phyloP scores from a whole-genome alignment of 2,888 invertebrate species.

The Stegana nigrithorax region DNA sequence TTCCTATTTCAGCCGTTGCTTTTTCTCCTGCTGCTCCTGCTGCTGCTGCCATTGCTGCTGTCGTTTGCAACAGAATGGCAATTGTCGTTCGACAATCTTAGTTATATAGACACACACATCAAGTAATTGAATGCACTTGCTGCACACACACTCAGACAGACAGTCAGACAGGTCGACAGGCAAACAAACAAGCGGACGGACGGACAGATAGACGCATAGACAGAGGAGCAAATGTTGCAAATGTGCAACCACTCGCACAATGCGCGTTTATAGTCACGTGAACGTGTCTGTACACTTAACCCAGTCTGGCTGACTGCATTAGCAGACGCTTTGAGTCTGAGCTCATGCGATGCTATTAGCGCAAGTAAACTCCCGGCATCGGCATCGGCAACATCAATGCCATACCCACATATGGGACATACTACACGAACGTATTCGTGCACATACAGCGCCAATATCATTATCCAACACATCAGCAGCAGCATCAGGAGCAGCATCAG shows the following conservation, averaged over 20 bases:
- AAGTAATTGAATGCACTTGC: slow-evolving; percentile 55
- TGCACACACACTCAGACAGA: slow-evolving; percentile 26
- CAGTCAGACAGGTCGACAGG: slow-evolving; percentile 5
- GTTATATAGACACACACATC: slow-evolving; percentile 46
- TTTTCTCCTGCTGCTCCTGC: background rate
- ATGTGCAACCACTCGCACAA: no score
- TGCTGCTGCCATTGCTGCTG: background rate
- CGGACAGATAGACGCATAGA: no score
- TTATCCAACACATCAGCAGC: slow-evolving; percentile 19
- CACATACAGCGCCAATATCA: slow-evolving; percentile 4
- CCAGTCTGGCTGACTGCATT: slow-evolving; percentile 32
- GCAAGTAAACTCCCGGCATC: slow-evolving; percentile 42
- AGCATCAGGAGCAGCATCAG: no score
- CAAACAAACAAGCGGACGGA: no score
- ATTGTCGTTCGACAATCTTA: slow-evolving; percentile 37
- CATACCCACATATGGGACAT: background rate
- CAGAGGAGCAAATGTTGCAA: no score
- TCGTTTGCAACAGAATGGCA: slow-evolving; percentile 42
- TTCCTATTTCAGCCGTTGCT: background rate
- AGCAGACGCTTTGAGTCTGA: slow-evolving; percentile 39
- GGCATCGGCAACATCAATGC: slow-evolving; percentile 13
- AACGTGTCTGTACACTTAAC: no score
- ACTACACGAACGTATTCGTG: background rate
- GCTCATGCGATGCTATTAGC: slow-evolving; percentile 48
- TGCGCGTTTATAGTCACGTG: no score